phyloP scores from a whole-genome alignment of 2,797 vertebrate genomes.

The Leuciscus waleckii region DNA sequence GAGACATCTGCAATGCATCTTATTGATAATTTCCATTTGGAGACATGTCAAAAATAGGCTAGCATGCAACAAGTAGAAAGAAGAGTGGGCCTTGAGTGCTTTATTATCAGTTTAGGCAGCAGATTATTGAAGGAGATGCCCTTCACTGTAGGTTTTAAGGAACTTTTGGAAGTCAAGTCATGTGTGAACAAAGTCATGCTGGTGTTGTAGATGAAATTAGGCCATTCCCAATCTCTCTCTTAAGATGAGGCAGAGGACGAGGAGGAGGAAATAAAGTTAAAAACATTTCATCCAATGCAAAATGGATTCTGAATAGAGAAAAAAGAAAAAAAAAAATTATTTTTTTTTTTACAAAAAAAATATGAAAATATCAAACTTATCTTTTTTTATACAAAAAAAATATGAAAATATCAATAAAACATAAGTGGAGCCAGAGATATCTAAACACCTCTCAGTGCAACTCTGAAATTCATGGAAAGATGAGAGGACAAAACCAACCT shows the following conservation, averaged over 20 bases:
- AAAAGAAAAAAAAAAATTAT: not conserved
- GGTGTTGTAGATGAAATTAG: constrained; percentile 35
- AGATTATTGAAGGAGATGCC: constrained; percentile 36
- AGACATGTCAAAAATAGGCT: constrained; percentile 10
- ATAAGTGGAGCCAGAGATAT: constrained; percentile 56
- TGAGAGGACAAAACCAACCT: constrained; percentile 63
- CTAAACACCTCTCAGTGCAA: constrained; percentile 50
- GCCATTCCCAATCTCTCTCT: constrained; percentile 16
- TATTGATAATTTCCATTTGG: constrained; percentile 23
- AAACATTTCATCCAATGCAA: constrained; percentile 30
- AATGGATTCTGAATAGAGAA: constrained; percentile 42
- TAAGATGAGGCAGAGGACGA: not conserved
- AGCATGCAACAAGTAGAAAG: constrained; percentile 15
- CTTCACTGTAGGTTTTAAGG: not conserved
- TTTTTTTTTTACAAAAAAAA: constrained; percentile 58
- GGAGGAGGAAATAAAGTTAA: constrained; percentile 25
- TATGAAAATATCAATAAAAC: constrained; percentile 65
- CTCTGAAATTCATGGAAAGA: constrained; percentile 57
- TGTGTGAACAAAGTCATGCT: constrained; percentile 31
- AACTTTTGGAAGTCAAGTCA: constrained; percentile 6
- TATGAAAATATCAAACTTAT: constrained; percentile 58
- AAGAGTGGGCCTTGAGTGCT: constrained; percentile 16
- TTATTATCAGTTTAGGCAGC: constrained; percentile 23
- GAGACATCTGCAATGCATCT: not conserved
- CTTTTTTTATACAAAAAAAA: constrained; percentile 57